Conservation (phyloP, 2,888 invertebrate genomes). For the Chirona hameri region DNA sequence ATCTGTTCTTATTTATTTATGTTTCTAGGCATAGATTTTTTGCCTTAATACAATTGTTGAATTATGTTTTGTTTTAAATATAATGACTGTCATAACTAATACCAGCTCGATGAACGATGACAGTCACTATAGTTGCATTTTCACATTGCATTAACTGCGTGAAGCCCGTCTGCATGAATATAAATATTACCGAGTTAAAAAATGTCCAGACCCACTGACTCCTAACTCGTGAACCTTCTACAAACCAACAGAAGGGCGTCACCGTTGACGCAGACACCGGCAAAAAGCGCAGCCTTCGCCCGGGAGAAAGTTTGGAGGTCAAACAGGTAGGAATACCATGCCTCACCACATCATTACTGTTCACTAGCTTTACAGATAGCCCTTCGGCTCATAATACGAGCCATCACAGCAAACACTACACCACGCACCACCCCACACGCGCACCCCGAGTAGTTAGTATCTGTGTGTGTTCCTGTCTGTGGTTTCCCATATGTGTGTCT, state of each 20-base stretch:
- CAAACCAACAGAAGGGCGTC: conserved; percentile 42
- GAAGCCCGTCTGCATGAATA: no score
- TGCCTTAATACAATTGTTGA: neutral
- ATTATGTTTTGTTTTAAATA: neutral
- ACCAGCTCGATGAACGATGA: no score
- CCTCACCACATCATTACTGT: no score
- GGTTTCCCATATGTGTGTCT: neutral
- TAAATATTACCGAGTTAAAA: no score
- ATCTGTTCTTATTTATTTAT: neutral
- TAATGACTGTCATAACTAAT: no score
- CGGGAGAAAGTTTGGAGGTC: conserved; percentile 43
- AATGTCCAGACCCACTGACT: conserved; percentile 36
- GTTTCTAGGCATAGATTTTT: neutral
- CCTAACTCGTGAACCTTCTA: conserved; percentile 34
- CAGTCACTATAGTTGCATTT: no score
- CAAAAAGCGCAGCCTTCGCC: conserved; percentile 42
- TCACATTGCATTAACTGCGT: no score
- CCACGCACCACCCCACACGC: neutral
- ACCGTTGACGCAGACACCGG: conserved; percentile 42
- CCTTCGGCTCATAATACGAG: no score
- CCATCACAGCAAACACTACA: neutral
- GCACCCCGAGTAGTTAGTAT: neutral
- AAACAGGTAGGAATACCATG: conserved; percentile 39
- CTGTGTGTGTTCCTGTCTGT: neutral
- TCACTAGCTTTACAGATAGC: no score